Conservation (phyloP, 2,888 invertebrate genomes). For the Lithophane socia region DNA sequence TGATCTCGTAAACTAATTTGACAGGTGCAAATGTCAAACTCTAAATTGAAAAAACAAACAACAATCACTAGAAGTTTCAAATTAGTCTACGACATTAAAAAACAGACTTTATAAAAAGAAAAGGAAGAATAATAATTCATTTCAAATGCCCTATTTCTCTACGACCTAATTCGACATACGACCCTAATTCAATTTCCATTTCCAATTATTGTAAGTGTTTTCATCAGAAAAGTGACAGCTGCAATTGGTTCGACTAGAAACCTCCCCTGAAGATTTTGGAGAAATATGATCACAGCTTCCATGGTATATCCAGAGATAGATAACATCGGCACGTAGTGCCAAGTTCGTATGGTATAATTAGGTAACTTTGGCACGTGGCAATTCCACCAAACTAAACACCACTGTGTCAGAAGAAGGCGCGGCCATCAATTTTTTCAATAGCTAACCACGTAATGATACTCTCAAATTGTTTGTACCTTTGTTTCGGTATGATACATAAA, state of each 20-base stretch:
- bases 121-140: too few species aligned
- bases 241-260: background rate
- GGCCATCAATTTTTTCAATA: conserved; percentile 75
- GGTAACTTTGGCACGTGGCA: conserved; percentile 56
- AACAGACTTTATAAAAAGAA: background rate
- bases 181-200: background rate
- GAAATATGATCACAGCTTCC: background rate
- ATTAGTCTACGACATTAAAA: too few species aligned
- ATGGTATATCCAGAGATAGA: too few species aligned
- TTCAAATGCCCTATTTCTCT: too few species aligned
- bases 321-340: too few species aligned
- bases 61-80: too few species aligned
- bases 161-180: background rate
- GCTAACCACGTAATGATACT: conserved; percentile 75
- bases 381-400: conserved; percentile 25
- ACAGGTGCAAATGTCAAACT: too few species aligned
- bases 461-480: conserved; percentile 85
- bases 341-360: background rate
- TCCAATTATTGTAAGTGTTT: background rate
- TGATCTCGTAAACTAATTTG: too few species aligned
- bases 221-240: background rate
- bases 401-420: conserved; percentile 65
- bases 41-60: too few species aligned
- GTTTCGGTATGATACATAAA: conserved; percentile 79
- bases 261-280: background rate